Base-by-base conservation (phyloP, 1,140 invertebrate genomes). In the Stegodyphus dumicola region DNA sequence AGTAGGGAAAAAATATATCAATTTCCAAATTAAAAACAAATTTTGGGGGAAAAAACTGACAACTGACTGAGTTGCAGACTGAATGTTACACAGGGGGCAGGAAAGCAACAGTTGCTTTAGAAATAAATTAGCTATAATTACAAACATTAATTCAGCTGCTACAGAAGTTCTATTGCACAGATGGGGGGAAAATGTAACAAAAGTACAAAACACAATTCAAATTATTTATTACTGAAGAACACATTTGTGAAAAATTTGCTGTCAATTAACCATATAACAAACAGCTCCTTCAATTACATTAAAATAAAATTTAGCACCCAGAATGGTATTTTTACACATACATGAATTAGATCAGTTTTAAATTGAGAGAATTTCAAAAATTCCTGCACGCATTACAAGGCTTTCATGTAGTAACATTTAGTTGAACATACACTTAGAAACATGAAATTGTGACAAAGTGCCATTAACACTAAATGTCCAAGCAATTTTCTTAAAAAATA, bases 141-240 rank as follows among this genome's bases (percentile, higher is more conserved):
- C 1, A 33, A 33, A 33, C 33, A 33, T 1, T 33, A 33, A 33
- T 33, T 33, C 33, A 33, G 33, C 33, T 33, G 1, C 33, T 33
- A 33, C 33, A 33, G 33, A 33, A 33, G 33, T 33, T 33, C 17
- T n/a, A 67, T 67, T 67, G 65, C 65, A 67, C 65, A 67, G 6
- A n/a, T 1, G 2, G 7, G 7, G n/a, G 7, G 6, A 66, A 17
- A 11, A 66, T 11, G 54, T 56, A 71, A 71, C 33, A 73, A 73
- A 80, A 75, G 65, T 83, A 83, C 80, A 83, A 75, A 83, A 75
- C 71, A 83, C 80, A 83, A 83, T 83, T 83, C 52, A 79, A 79
- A 70, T 83, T 65, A 33, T 75, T 83, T 83, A 83, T 75, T 83
- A 75, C 70, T 75, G 80, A 83, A 64, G 60, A 83, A 75, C 33